Evolutionary conservation across 2,113 vertebrate genomes (phyloP).

Genomic region (Callaeas wilsoni): DNA sequence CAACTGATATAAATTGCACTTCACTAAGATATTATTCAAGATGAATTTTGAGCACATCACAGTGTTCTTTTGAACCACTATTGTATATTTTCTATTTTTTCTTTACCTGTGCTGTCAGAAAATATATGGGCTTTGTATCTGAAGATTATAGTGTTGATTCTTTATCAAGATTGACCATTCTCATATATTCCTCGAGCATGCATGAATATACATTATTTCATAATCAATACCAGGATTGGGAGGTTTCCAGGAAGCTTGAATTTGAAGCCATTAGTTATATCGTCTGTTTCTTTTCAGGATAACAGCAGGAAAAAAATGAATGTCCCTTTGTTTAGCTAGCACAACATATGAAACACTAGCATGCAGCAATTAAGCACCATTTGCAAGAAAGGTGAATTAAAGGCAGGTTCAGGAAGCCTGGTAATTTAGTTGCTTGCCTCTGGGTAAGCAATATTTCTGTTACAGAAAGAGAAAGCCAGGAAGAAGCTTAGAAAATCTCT

Average conservation of each 20-base stretch:
- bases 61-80: neutral
- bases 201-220: neutral
- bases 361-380: neutral
- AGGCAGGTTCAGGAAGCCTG: neutral
- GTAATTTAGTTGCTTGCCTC: neutral
- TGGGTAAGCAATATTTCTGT: neutral
- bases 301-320: neutral
- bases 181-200: neutral
- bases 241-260: neutral
- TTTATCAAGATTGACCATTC: neutral
- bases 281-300: neutral
- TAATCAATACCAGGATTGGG: neutral
- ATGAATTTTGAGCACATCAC: neutral
- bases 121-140: neutral
- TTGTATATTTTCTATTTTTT: neutral
- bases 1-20: neutral
- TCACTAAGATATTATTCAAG: neutral
- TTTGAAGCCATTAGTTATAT: neutral
- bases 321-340: neutral
- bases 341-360: neutral
- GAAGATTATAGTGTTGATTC: neutral
- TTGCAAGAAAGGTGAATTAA: neutral
- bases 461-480: neutral
- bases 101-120: neutral
- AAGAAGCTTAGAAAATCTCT: neutral